Evolutionary conservation across 2,888 invertebrate species (phyloP).

Genomic region (Dasysyrphus tricinctus): DNA sequence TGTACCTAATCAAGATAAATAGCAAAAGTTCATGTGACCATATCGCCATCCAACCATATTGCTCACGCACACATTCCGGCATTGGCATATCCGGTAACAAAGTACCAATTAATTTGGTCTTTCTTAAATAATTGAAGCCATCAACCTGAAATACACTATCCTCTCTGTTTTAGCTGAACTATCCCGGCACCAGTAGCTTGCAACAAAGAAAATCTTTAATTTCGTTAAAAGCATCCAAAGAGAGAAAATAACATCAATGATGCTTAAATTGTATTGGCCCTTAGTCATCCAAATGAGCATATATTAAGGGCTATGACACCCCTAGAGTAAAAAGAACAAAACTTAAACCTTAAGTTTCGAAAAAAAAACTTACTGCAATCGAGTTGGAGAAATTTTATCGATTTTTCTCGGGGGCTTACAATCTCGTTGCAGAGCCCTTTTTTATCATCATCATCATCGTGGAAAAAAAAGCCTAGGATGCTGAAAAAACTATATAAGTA

Average conservation of each 20-base stretch:
- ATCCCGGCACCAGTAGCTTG: background rate
- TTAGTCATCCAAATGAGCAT: conserved; percentile 53
- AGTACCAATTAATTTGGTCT: conserved; percentile 14
- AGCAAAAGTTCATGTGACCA: background rate
- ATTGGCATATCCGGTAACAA: conserved; percentile 17
- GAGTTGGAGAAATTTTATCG: conserved; percentile 61
- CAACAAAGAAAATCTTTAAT: conserved; percentile 53
- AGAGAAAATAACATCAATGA: background rate
- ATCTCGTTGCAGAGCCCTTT: conserved; percentile 50
- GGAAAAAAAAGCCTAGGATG: conserved; percentile 42
- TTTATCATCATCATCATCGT: background rate
- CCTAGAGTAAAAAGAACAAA: background rate
- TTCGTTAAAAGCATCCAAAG: conserved; percentile 61
- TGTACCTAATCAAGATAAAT: conserved; percentile 9
- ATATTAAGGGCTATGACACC: conserved; percentile 35
- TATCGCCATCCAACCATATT: background rate
- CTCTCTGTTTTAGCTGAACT: background rate
- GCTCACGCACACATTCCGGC: background rate
- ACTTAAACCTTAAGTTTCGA: background rate
- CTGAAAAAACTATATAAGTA: conserved; percentile 38
- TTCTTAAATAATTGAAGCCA: conserved; percentile 16
- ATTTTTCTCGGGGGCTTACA: conserved; percentile 41
- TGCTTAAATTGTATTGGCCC: conserved; percentile 36
- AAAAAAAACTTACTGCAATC: conserved; percentile 65
- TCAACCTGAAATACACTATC: background rate